phyloP scores from a whole-genome alignment of 2,888 invertebrate genomes.

The Trilocha varians region DNA sequence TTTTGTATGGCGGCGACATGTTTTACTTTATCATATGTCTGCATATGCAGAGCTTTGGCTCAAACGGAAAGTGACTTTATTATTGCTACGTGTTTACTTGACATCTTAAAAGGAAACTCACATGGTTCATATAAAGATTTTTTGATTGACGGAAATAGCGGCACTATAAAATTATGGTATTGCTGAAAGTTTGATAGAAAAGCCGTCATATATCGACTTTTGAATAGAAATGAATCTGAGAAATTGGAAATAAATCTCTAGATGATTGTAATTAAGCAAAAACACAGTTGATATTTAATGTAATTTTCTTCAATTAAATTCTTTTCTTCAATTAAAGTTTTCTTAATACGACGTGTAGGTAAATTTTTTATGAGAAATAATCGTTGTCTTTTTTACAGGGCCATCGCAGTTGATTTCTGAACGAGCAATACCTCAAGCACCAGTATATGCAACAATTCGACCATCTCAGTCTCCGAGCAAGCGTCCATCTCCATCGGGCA shows the following conservation, averaged over 20 bases:
- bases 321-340: no score
- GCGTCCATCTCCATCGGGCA: conserved; percentile 32
- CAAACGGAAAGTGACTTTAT: conserved; percentile 34
- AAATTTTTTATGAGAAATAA: neutral
- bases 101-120: conserved; percentile 31
- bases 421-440: conserved; percentile 53
- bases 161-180: no score
- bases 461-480: conserved; percentile 43
- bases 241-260: no score
- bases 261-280: no score
- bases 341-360: no score
- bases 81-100: conserved; percentile 28
- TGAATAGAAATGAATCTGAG: no score
- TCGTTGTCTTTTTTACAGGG: conserved; percentile 40
- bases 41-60: conserved; percentile 32
- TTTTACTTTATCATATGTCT: conserved; percentile 39
- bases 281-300: no score
- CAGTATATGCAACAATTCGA: conserved; percentile 60
- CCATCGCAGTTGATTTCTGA: conserved; percentile 60
- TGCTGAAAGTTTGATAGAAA: no score
- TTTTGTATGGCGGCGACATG: conserved; percentile 29
- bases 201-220: no score
- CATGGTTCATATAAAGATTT: no score
- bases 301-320: no score
- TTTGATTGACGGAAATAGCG: no score